Evolutionary conservation across 2,113 vertebrate species (phyloP), one percentile per base, ranked within the genome.

Genomic region (Sylvilagus bachmani): DNA sequence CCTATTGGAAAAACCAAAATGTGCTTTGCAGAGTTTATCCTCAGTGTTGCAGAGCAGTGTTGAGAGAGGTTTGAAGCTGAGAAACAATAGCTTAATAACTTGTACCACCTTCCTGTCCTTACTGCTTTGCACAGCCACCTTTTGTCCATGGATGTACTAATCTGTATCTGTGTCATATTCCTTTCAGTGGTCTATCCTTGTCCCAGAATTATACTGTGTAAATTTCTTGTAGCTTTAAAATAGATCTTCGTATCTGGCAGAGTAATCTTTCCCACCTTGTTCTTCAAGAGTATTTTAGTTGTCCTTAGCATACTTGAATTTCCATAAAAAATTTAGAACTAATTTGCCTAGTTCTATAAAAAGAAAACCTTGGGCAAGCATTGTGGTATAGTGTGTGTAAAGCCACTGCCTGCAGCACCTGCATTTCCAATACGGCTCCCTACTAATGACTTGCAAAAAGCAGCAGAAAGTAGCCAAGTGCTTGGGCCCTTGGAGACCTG

Each of bases 1-100:
- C 95, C 61, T 33, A 44, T 49, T 93, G 90, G 44, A 55, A 93
- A 93, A 92, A 81, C 75, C 64, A 71, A 78, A 95, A 31, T 71
- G 24, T 70, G 62, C 1, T 92, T 86, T 95, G 70, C 31, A 71
- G 55, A 69, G 58, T 85, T 73, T 64, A 84, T 33, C 49, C 21
- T 51, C 6, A 67, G 27, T 58, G 24, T 64, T 70, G 31, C 13
- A 92, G 31, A 89, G 31, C 31, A 61, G 17, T 29, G 17, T 70
- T 27, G 58, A 2, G 51, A 31, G 94, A n/a, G 36, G 4, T 93
- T 88, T 90, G 71, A 84, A 88, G 17, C 66, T 82, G 78, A 87
- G 67, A 90, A 27, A 69, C 8, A 81, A 2, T 55, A 53, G 22
- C 61, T 77, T 78, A 83, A 38, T 91, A 62, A 51, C 21, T 36